These are phyloP conservation scores for Serinus canaria DNA, from an alignment of 2,113 vertebrate species.

Conservation along the genomic window DNA sequence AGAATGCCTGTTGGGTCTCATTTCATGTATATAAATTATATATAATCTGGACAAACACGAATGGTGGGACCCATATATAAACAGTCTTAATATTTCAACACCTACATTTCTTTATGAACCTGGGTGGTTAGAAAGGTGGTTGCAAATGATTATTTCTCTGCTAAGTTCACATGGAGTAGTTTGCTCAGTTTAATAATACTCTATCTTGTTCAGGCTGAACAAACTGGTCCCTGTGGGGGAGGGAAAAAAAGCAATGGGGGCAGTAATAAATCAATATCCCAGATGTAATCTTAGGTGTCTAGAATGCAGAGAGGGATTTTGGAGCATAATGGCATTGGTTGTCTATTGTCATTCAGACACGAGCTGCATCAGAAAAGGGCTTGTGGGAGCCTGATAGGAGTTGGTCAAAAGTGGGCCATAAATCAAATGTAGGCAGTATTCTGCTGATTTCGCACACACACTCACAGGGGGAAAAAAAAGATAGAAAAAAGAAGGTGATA, in stretches of 20 bases:
- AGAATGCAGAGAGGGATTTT: conserved; percentile 90
- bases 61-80: conserved; percentile 67
- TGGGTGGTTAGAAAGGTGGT: conserved; percentile 63
- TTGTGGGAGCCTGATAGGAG: conserved; percentile 96
- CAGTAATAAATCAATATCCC: conserved; percentile 92
- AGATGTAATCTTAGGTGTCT: conserved; percentile 97
- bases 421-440: conserved; percentile 87
- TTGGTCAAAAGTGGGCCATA: conserved; percentile 90
- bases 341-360: conserved; percentile 96
- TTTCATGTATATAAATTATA: conserved; percentile 69
- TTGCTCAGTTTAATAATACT: conserved; percentile 80
- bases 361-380: conserved; percentile 86
- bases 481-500: conserved; percentile 72
- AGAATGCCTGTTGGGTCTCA: conserved; percentile 67
- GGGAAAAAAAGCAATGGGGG: conserved; percentile 56
- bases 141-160: conserved; percentile 79
- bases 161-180: conserved; percentile 77
- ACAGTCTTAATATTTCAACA: conserved; percentile 73
- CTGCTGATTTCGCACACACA: conserved; percentile 82
- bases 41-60: conserved; percentile 66
- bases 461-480: conserved; percentile 8
- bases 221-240: conserved; percentile 76
- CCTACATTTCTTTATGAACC: conserved; percentile 59
- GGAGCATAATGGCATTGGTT: conserved; percentile 89
- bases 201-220: conserved; percentile 80